These are phyloP conservation scores for Rhagologus leucostigma DNA, from an alignment of 2,113 vertebrate genomes.

Conservation along the genomic window DNA sequence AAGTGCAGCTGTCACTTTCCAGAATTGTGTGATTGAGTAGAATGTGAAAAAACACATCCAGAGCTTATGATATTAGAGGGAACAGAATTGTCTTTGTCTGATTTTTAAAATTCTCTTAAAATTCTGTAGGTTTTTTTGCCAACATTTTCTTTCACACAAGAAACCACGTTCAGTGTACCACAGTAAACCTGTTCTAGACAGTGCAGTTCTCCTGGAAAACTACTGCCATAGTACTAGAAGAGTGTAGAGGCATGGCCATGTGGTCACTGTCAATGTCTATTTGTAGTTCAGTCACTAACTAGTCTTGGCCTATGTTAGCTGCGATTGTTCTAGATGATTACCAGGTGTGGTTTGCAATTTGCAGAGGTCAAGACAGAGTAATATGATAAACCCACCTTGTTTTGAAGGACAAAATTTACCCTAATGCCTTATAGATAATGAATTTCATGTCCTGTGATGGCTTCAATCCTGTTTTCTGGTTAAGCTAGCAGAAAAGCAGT, in stretches of 20 bases:
- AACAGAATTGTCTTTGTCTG: fast-evolving
- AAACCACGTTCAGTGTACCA: neutral
- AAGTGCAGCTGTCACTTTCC: neutral
- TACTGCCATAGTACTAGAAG: neutral
- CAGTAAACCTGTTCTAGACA: neutral
- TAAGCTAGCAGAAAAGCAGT: neutral
- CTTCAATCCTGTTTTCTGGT: neutral
- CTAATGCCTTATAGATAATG: neutral
- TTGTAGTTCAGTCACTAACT: neutral
- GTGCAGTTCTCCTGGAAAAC: neutral
- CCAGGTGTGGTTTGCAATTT: neutral
- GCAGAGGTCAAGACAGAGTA: neutral
- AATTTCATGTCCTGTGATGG: neutral
- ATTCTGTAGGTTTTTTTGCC: fast-evolving
- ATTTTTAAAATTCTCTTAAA: neutral
- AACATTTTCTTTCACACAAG: neutral
- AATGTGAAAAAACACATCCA: neutral
- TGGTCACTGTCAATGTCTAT: neutral
- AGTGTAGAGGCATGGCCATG: neutral
- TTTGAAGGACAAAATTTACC: neutral
- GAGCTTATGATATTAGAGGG: neutral
- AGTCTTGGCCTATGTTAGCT: neutral
- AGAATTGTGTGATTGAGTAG: neutral
- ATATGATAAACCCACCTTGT: neutral
- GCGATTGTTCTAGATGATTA: neutral